Base-by-base conservation (phyloP, 2,797 vertebrate genomes). In the Ceryle rudis region DNA sequence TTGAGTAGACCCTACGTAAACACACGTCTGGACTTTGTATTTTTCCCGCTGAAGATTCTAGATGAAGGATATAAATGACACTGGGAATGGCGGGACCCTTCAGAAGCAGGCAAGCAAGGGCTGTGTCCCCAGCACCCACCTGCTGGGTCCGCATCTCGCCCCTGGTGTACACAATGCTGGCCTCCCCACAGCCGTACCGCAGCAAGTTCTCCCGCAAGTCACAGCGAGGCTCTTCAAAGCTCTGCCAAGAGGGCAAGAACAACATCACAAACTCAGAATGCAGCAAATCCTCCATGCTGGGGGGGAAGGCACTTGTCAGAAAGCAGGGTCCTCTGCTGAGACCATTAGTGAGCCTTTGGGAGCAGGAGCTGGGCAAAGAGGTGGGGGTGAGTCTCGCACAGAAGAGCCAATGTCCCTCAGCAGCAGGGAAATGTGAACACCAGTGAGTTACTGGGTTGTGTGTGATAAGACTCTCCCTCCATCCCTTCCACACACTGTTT, bases 211-310 rank as follows among this genome's bases (percentile, higher is more conserved):
- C 65, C 25, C 47, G 3, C 55, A 98, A 91, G 96, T 99, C 98
- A 87, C 99, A 99, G 20, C 99, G 99, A 11, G 96, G 88, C 52
- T 97, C 96, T 6, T 93, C 90, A 14, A 98, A 99, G 41, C 52
- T 88, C 99, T 99, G 95, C 54, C 72, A n/a, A 87, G 19, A 93
- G 29, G 39, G 31, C 4, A 51, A 62, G 51, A n/a, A 35, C 81
- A 61, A 37, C 23, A 1, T 90, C 28, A 77, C 29, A 62, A 42
- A 26, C 49, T 51, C 86, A n/a, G 44, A 29, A 58, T 83, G n/a
- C 44, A 67, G 37, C 25, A 80, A 41, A 20, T 13, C 33, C 69
- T 21, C 41, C 1, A 0, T 0, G 14, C 6, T 9, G 6, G 33
- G 19, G 35, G 22, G 3, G 21, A 64, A 16, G 1, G 20, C 11